phyloP scores from a whole-genome alignment of 2,113 vertebrate species.

The Notiomystis cincta region DNA sequence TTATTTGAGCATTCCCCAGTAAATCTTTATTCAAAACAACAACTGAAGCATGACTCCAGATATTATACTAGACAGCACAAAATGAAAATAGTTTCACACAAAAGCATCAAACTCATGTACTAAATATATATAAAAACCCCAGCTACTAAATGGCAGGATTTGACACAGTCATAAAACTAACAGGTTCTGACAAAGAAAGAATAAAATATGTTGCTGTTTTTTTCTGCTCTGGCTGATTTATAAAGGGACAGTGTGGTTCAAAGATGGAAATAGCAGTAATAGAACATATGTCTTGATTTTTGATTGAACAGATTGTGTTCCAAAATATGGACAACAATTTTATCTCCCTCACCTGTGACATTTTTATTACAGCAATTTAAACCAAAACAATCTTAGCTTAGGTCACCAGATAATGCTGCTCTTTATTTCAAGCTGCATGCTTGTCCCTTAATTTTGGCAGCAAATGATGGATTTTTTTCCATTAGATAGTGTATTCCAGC shows the following conservation, averaged over 20 bases:
- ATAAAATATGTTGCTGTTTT: not conserved
- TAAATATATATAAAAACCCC: not conserved
- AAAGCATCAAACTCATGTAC: constrained; percentile 8
- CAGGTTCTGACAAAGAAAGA: not conserved
- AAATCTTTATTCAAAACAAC: constrained; percentile 52
- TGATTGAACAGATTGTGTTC: not conserved
- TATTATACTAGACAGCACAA: constrained; percentile 33
- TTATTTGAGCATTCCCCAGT: constrained; percentile 30
- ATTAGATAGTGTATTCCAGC: not conserved
- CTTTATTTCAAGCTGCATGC: not conserved
- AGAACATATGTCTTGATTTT: not conserved
- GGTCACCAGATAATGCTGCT: not conserved
- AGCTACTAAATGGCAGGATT: not conserved
- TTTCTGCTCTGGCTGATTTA: not conserved
- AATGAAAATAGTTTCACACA: constrained; percentile 34
- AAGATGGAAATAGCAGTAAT: not conserved
- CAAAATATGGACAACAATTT: not conserved
- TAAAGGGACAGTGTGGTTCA: not conserved
- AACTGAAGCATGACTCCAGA: constrained; percentile 42
- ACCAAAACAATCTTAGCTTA: not conserved
- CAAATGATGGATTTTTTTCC: not conserved
- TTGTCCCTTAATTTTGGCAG: not conserved
- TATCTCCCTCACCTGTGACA: not conserved
- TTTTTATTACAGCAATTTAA: not conserved
- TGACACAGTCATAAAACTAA: not conserved